These are phyloP conservation scores for Drosophila paranaensis DNA, from an alignment of 2,888 invertebrate species.

Conservation along the genomic window DNA sequence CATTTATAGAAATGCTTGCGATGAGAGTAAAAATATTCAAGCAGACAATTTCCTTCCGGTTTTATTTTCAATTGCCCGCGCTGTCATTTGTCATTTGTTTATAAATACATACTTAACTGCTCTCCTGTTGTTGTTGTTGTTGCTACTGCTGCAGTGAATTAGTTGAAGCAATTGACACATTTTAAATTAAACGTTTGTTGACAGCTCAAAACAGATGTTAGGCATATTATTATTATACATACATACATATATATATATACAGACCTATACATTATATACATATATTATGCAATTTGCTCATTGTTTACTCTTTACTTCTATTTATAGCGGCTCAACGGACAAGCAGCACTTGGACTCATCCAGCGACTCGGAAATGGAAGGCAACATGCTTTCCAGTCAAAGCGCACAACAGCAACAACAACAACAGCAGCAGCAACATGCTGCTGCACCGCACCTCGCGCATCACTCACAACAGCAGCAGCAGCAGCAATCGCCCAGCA, in stretches of 20 bases:
- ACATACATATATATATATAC: not conserved
- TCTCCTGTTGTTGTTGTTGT: conserved; percentile 15
- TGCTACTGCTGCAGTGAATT: conserved; percentile 57
- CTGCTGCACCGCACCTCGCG: conserved; percentile 45
- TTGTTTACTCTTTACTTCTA: not conserved
- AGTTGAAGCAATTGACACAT: conserved; percentile 73
- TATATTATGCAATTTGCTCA: not conserved
- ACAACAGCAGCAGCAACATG: conserved; percentile 51
- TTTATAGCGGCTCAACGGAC: conserved; percentile 84
- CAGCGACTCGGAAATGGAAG: conserved; percentile 85
- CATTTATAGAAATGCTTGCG: conserved; percentile 68
- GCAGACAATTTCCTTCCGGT: conserved; percentile 79
- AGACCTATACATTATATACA: not conserved
- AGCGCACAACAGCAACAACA: conserved; percentile 72
- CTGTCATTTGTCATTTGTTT: conserved; percentile 73
- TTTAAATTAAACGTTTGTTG: conserved; percentile 67
- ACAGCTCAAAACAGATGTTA: conserved; percentile 59
- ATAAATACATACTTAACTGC: conserved; percentile 65
- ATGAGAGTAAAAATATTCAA: conserved; percentile 52
- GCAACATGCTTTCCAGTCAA: conserved; percentile 83
- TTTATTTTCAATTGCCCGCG: conserved; percentile 69
- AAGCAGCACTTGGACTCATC: conserved; percentile 85
- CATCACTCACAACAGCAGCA: conserved; percentile 65
- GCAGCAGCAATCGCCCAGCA: conserved; percentile 63
- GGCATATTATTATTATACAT: not conserved